Evolutionary conservation across 2,888 invertebrate species (phyloP).

Genomic region (Hetaerina titia): DNA sequence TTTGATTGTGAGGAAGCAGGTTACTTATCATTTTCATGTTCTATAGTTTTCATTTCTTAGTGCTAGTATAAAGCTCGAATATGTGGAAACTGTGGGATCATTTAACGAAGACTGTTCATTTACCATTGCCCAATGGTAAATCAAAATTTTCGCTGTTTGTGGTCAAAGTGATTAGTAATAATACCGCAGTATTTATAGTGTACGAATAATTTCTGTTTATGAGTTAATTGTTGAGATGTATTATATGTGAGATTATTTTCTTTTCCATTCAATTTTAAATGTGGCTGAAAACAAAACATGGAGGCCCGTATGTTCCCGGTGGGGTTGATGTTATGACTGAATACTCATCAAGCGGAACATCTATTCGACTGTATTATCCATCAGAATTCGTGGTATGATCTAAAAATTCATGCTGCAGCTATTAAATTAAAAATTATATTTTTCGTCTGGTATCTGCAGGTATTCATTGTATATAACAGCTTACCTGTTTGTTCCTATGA

Average conservation of each 20-base stretch:
- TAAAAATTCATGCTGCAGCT: neutral
- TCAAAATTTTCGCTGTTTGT: neutral
- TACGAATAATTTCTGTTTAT: neutral
- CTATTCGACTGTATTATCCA: slow-evolving; percentile 82
- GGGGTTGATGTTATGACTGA: slow-evolving; percentile 81
- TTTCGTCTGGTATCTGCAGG: no score
- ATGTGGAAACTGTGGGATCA: slow-evolving; percentile 51
- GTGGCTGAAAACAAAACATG: neutral
- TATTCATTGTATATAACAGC: no score
- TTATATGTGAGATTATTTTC: neutral
- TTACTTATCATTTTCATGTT: neutral
- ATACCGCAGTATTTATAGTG: neutral
- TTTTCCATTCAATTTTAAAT: neutral
- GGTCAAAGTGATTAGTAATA: neutral
- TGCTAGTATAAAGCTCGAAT: neutral
- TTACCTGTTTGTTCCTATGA: no score
- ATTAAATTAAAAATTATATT: no score
- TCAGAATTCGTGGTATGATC: slow-evolving; percentile 75
- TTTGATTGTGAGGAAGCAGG: neutral
- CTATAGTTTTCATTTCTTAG: neutral
- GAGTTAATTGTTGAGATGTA: neutral
- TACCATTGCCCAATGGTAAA: slow-evolving; percentile 32
- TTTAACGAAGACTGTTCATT: slow-evolving; percentile 4
- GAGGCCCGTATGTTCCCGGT: slow-evolving; percentile 80
- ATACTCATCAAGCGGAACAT: slow-evolving; percentile 78